Base-by-base conservation (phyloP, 1,140 invertebrate species). In the Formica selysi region DNA sequence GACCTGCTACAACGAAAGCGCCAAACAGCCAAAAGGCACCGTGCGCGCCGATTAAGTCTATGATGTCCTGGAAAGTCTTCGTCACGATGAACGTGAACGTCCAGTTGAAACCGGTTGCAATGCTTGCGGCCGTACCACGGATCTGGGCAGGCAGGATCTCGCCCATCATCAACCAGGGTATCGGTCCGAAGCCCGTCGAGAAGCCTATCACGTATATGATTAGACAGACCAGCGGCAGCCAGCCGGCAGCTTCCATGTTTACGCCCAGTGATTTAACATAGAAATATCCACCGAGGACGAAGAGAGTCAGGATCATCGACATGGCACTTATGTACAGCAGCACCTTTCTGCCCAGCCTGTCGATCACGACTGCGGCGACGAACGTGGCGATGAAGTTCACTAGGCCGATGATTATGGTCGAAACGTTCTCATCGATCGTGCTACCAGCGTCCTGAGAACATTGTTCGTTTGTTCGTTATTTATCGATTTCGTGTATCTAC, bases 131-230 rank as follows among this genome's bases (percentile, higher is more conserved):
- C 0, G 97, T 96, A 1, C 98, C 98, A 68, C 98, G 96, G 62
- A 98, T 97, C 93, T 97, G 98, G 0, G 96, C 96, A 13, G 98
- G 98, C 74, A 98, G 94, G 86, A 98, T 98, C 94, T 98, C 98
- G 44, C 98, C 98, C 96, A 99, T 97, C 97, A 99, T 98, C 7
- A 99, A 95, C 98, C 98, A 99, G 1, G 98, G 98, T 86, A 99
- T 97, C 0, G 98, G 98, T 0, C 98, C 98, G 90, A 98, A 98
- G 0, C 98, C 98, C 29, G 99, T 93, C 0, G 98, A 98, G 94
- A 99, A 99, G 38, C 98, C 98, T 44, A 98, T 95, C 0, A 99
- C 97, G 93, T 98, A 99, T 11, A 98, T 92, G 19, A 99, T 97
- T 76, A 99, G 97, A 91, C 97, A 97, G 5, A 95, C 95, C 1